These are phyloP conservation scores for Muricea muricata DNA, from an alignment of 92 coral and sea anemone species.

Conservation along the genomic window DNA sequence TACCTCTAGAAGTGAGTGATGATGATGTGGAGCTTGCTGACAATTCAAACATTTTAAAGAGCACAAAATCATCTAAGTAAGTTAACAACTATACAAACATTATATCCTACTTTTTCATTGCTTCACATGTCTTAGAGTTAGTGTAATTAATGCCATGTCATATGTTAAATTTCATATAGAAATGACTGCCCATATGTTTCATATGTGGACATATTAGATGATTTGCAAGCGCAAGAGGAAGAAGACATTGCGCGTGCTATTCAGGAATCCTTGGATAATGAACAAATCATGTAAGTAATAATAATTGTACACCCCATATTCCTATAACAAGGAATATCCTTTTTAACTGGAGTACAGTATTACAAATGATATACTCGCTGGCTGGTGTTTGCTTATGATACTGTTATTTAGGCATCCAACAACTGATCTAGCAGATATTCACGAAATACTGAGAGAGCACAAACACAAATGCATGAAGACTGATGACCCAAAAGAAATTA, in stretches of 20 bases:
- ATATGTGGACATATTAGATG: not conserved
- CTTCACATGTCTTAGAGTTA: too few relatives aligned
- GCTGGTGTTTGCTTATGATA: too few relatives aligned
- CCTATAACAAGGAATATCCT: too few relatives aligned
- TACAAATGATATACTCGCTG: too few relatives aligned
- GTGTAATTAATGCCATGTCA: too few relatives aligned
- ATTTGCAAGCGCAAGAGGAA: not conserved
- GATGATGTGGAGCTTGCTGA: not conserved
- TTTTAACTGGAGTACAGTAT: too few relatives aligned
- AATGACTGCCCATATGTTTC: not conserved
- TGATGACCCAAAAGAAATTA: not conserved
- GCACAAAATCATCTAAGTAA: not conserved
- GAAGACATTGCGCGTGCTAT: constrained; percentile 7
- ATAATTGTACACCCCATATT: too few relatives aligned
- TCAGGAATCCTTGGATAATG: not conserved
- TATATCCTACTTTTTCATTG: not conserved
- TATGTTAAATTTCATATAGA: not conserved
- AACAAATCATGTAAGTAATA: not conserved
- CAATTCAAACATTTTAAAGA: not conserved
- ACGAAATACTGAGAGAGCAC: not conserved
- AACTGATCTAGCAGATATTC: not conserved
- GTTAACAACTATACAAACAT: not conserved
- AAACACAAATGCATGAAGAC: not conserved
- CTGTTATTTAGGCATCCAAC: not conserved
- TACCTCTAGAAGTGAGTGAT: not conserved